These are phyloP conservation scores for Myrmophylax atrothorax DNA, from an alignment of 2,113 vertebrate species.

Conservation along the genomic window DNA sequence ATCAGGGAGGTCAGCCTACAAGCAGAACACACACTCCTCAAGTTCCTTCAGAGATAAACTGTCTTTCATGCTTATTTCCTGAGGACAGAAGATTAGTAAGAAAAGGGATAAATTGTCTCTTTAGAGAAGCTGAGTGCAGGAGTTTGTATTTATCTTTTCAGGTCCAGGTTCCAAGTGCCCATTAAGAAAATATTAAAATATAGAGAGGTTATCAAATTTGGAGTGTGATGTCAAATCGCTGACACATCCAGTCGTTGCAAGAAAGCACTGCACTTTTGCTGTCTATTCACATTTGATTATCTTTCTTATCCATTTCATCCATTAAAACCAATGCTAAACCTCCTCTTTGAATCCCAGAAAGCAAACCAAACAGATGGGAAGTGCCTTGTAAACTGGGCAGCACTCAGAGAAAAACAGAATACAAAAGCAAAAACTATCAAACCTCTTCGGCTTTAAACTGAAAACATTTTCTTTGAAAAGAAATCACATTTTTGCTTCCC, in stretches of 20 bases:
- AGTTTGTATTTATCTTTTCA: not conserved
- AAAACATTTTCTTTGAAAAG: conserved; percentile 33
- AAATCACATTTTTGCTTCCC: conserved; percentile 34
- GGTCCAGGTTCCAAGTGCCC: not conserved
- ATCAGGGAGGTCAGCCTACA: not conserved
- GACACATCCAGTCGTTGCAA: not conserved
- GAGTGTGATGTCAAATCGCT: not conserved
- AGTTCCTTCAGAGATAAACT: not conserved
- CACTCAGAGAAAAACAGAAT: not conserved
- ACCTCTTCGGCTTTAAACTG: not conserved
- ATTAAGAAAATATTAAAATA: not conserved
- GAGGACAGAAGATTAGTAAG: not conserved
- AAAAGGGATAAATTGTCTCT: not conserved
- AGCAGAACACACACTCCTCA: not conserved
- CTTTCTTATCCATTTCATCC: not conserved
- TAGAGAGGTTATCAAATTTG: not conserved
- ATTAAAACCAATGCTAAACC: not conserved
- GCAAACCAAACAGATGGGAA: conserved; percentile 18
- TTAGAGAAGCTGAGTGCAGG: not conserved
- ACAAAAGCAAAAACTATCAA: conserved; percentile 14
- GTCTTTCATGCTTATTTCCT: not conserved
- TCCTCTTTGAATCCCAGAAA: not conserved
- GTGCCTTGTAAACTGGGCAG: not conserved
- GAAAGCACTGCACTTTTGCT: not conserved
- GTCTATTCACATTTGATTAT: not conserved